Base-by-base conservation (phyloP, 2,113 vertebrate genomes). In the Carassius auratus region DNA sequence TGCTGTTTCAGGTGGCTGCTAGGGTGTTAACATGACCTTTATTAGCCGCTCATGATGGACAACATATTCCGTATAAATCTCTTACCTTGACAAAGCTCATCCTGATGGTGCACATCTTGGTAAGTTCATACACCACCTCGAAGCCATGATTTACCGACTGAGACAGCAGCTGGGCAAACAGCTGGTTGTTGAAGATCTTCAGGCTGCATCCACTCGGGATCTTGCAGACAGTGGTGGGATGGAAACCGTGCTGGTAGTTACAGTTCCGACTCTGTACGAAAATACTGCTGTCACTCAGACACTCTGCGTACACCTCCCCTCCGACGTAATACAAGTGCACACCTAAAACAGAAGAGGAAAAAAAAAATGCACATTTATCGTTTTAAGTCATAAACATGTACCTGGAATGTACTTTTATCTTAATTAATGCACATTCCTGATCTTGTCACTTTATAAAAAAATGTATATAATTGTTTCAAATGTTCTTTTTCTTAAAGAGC, bases 191-290 rank as follows among this genome's bases (percentile, higher is more conserved):
- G 92, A 99, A 99, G 92, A 99, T 97, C 95, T 99, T 99, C 71
- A 99, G 96, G 94, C 97, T 99, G 94, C 98, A 99, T 91, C 98
- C 98, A 1, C 97, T 99, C 88, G 98, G 97, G 91, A 99, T 99
- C 94, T 99, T 99, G 87, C 98, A 99, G 81, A 99, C 97, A 0
- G 98, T 98, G 89, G 97, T 97, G 7, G 97, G 95, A 89, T 99
- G 98, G 93, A 99, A 99, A 85, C 98, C 97, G 0, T 99, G 98
- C 92, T 99, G 98, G 88, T 98, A 98, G 91, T 99, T 99, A 90
- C 98, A 99, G 93, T 99, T 99, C n/a, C 98, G 97, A 90, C 97
- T 99, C 93, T 99, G 98, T 76, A 99, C 96, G 50, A 99, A 99
- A 92, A 99, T 98, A 87, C 97, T 99, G 96, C 97, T 99, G 95